Evolutionary conservation across 1,140 invertebrate genomes (phyloP).

Genomic region (Trichonephila clavipes): DNA sequence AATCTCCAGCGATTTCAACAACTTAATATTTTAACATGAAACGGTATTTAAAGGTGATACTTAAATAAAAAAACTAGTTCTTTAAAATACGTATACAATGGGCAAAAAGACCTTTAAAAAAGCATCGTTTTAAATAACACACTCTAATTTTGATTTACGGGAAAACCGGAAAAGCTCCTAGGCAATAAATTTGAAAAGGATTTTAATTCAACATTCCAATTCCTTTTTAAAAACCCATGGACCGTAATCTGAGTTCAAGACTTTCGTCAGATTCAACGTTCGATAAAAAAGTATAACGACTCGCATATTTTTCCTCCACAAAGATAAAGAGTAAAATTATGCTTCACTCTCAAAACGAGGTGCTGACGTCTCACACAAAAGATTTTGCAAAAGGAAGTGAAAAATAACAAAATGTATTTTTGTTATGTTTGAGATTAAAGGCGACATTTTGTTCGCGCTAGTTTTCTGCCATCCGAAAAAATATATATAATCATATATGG

Average conservation of each 20-base stretch:
- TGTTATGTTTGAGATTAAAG: slow-evolving; percentile 48
- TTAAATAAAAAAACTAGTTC: no score
- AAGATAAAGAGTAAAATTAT: slow-evolving; percentile 48
- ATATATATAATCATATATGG: not conserved
- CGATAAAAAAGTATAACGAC: slow-evolving; percentile 15
- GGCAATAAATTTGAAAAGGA: not conserved
- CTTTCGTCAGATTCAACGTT: not conserved
- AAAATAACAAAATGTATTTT: slow-evolving; percentile 44
- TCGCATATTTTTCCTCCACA: not conserved
- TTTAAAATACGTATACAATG: no score
- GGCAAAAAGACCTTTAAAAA: not conserved
- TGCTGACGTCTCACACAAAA: slow-evolving; percentile 26
- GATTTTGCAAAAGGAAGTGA: slow-evolving; percentile 1
- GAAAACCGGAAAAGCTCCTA: not conserved
- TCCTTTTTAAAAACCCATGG: not conserved
- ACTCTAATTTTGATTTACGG: slow-evolving; percentile 2
- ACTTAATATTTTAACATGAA: no score
- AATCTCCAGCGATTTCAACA: no score
- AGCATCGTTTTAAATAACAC: not conserved
- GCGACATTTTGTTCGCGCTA: slow-evolving; percentile 1
- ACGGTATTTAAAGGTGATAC: no score
- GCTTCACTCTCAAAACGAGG: not conserved
- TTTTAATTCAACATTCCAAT: not conserved
- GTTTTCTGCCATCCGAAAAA: not conserved
- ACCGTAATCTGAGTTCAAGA: not conserved